Evolutionary conservation across 64 coral and sea anemone species (phyloP).

Genomic region (Pocillopora damicornis): DNA sequence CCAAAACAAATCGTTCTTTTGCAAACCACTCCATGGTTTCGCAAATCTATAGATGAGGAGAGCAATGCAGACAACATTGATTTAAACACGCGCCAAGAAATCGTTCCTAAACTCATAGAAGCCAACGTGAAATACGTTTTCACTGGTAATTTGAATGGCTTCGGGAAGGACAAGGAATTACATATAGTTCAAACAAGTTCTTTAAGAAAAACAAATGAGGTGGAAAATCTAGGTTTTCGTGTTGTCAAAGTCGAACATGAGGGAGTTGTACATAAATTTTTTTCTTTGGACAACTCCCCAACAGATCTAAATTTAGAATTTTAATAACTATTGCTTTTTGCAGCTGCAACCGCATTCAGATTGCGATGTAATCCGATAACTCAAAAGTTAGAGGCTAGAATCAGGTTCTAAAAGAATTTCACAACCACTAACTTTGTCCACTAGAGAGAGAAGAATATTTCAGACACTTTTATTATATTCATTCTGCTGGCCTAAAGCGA

Average conservation of each 20-base stretch:
- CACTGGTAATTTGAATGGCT: constrained; percentile 48
- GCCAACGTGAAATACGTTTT: constrained; percentile 56
- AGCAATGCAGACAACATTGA: constrained; percentile 47
- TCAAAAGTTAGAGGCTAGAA: background rate
- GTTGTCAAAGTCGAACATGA: constrained; percentile 62
- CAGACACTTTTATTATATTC: too few species aligned
- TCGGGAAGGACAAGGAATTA: constrained; percentile 46
- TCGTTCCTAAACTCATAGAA: constrained; percentile 67
- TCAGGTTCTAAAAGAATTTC: background rate
- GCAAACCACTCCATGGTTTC: constrained; percentile 78
- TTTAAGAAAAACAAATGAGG: constrained; percentile 25
- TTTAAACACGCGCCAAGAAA: constrained; percentile 38
- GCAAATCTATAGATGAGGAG: constrained; percentile 44
- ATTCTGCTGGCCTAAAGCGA: too few species aligned
- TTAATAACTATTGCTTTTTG: constrained; percentile 17
- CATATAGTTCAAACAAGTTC: constrained; percentile 78
- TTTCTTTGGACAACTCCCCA: constrained; percentile 64
- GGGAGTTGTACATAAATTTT: constrained; percentile 63
- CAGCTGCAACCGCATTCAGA: background rate
- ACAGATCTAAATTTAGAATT: constrained; percentile 62
- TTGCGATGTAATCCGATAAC: background rate
- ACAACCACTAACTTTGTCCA: too few species aligned
- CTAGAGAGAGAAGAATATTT: too few species aligned
- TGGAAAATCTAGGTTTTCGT: constrained; percentile 56
- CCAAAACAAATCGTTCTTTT: constrained; percentile 74